Evolutionary conservation across 2,113 vertebrate genomes (phyloP).

Genomic region (Peromyscus polionotus): DNA sequence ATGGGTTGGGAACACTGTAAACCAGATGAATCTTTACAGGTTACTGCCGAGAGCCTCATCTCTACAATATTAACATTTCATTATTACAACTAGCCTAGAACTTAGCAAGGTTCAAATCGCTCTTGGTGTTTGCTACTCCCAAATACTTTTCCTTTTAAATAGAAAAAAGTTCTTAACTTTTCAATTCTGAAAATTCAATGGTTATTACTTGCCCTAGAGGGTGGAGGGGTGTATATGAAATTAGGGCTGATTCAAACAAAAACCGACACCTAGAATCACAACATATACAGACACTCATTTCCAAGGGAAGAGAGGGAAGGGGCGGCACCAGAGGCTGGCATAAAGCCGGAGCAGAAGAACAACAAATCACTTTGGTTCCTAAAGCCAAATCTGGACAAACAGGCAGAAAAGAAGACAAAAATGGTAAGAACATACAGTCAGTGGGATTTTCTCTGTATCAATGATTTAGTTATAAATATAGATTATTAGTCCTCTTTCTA

Average conservation of each 20-base stretch:
- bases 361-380: conserved; percentile 79
- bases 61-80: conserved; percentile 55
- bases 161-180: conserved; percentile 78
- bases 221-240: not conserved
- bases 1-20: conserved; percentile 39
- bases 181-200: conserved; percentile 85
- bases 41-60: conserved; percentile 27
- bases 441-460: conserved; percentile 82
- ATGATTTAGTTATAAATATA: conserved; percentile 87
- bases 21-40: conserved; percentile 28
- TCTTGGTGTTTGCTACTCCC: conserved; percentile 68
- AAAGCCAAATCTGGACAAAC: conserved; percentile 77
- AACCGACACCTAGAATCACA: conserved; percentile 81
- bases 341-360: conserved; percentile 80
- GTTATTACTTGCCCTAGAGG: conserved; percentile 82
- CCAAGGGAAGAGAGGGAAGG: conserved; percentile 78
- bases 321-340: conserved; percentile 76
- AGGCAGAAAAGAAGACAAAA: conserved; percentile 78
- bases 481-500: conserved; percentile 81
- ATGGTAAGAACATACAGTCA: conserved; percentile 62
- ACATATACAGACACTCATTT: conserved; percentile 90
- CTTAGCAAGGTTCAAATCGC: conserved; percentile 47
- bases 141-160: conserved; percentile 82
- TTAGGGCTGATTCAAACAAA: conserved; percentile 56
- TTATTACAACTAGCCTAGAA: conserved; percentile 58